Conservation (phyloP, 2,888 invertebrate species). For the Caenorhabditis auriculariae region DNA sequence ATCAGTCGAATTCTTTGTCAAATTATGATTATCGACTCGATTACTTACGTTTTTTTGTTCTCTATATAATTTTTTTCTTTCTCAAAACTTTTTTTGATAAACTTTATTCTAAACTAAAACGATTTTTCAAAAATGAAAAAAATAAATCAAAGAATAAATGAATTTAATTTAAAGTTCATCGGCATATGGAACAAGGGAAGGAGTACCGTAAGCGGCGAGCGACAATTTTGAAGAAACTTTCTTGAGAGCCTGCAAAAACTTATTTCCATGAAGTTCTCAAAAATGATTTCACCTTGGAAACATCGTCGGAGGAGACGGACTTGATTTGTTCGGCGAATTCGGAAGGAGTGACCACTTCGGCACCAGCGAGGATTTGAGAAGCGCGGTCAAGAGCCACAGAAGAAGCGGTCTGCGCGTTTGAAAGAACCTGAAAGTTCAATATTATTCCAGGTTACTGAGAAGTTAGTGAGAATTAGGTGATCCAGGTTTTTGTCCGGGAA, state of each 20-base stretch:
- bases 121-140: slow-evolving; percentile 4
- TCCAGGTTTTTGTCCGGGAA: too few relatives aligned
- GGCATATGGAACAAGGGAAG: slow-evolving; percentile 52
- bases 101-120: too few relatives aligned
- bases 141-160: not conserved
- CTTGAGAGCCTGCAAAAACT: slow-evolving; percentile 42
- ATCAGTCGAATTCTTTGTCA: too few relatives aligned
- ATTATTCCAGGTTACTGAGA: too few relatives aligned
- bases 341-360: slow-evolving; percentile 36
- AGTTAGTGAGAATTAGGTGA: too few relatives aligned
- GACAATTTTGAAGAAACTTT: slow-evolving; percentile 51
- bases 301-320: slow-evolving; percentile 48
- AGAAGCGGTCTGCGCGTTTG: slow-evolving; percentile 22
- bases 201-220: slow-evolving; percentile 46
- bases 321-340: slow-evolving; percentile 46
- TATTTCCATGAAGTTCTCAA: slow-evolving; percentile 1
- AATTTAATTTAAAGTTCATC: slow-evolving; percentile 46
- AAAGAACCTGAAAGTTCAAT: slow-evolving; percentile 28
- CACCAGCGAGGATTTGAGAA: slow-evolving; percentile 53
- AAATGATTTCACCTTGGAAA: slow-evolving; percentile 44
- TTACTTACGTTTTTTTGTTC: too few relatives aligned
- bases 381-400: slow-evolving; percentile 32
- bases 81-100: too few relatives aligned
- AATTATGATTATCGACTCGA: too few relatives aligned
- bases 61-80: too few relatives aligned